phyloP scores from a whole-genome alignment of 1,140 invertebrate genomes.

The Caenorhabditis tropicalis region DNA sequence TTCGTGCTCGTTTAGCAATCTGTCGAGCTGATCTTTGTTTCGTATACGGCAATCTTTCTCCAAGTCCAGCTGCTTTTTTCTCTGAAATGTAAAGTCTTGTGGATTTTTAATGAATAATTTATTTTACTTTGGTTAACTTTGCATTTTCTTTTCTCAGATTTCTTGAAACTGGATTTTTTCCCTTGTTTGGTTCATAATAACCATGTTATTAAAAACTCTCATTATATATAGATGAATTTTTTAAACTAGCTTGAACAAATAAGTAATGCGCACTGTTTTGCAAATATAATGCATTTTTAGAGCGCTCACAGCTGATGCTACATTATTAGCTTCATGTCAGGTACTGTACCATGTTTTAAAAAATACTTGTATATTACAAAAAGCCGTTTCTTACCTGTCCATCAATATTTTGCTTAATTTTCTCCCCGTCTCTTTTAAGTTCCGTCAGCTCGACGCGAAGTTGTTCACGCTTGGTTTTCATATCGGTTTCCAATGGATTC shows the following conservation, averaged over 20 bases:
- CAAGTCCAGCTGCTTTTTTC: slow-evolving; percentile 25
- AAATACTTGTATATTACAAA: no score
- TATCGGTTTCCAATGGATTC: background rate
- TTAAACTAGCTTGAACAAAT: no score
- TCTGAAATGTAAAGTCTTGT: background rate
- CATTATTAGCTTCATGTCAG: background rate
- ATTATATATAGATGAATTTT: no score
- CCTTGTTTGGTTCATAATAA: no score
- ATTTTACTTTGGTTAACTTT: no score
- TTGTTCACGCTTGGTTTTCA: background rate
- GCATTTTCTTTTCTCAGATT: no score
- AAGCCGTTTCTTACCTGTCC: background rate
- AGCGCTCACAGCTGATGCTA: background rate
- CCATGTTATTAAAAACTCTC: no score
- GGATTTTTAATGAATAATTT: no score
- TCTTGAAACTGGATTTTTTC: no score
- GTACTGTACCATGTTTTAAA: no score
- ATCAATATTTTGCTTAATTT: background rate
- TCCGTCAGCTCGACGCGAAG: background rate
- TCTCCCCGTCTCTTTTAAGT: background rate
- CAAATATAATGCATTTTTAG: no score
- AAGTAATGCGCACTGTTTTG: no score
- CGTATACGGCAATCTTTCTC: slow-evolving; percentile 35
- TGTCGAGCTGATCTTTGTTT: background rate
- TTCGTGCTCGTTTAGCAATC: background rate